Conservation (phyloP, 2,113 vertebrate genomes). For the Sebastes schlegelii region DNA sequence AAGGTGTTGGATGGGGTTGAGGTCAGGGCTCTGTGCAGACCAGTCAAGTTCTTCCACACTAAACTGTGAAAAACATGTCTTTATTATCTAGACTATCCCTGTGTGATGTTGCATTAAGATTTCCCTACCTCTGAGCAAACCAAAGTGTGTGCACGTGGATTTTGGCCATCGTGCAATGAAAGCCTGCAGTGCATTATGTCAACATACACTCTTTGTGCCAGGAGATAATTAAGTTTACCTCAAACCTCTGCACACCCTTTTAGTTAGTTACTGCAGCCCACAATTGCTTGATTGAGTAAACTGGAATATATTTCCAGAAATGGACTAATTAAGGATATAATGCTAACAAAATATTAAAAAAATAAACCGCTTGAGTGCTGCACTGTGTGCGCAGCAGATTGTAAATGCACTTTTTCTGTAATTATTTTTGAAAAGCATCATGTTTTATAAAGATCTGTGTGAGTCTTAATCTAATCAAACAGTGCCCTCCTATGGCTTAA, state of each 20-base stretch:
- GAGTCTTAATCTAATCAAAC: constrained; percentile 70
- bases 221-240: constrained; percentile 38
- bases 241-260: constrained; percentile 9
- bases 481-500: constrained; percentile 79
- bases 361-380: constrained; percentile 10
- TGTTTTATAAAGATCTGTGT: constrained; percentile 16
- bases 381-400: neutral
- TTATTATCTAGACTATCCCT: neutral
- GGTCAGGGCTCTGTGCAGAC: neutral
- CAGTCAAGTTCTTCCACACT: too few relatives aligned
- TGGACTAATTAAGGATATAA: constrained; percentile 22
- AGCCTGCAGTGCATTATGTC: neutral
- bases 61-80: neutral
- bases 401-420: constrained; percentile 13
- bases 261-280: neutral
- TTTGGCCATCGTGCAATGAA: neutral
- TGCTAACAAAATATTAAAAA: constrained; percentile 26
- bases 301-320: neutral
- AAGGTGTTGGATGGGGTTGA: neutral
- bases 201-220: neutral
- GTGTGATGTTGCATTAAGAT: neutral
- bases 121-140: neutral
- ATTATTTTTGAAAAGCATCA: constrained; percentile 21
- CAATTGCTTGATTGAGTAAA: neutral
- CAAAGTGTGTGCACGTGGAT: rapidly evolving